Conservation (phyloP, 1,140 invertebrate species). For the Pogonomyrmex barbatus region DNA sequence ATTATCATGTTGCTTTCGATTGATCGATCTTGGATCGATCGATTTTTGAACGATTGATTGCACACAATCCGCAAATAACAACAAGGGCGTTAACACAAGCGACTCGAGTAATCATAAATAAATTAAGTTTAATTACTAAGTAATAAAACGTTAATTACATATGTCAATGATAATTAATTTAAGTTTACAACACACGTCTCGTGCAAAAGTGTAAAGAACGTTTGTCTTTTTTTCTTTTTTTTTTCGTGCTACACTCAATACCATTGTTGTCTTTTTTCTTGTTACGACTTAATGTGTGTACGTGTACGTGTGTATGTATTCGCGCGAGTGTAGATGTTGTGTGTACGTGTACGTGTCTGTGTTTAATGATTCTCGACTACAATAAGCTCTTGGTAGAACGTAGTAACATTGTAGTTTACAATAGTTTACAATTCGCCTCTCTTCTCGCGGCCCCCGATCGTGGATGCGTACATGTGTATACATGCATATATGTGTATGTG, state of each 20-base stretch:
- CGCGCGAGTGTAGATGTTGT: not conserved
- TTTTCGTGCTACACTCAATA: slow-evolving; percentile 79
- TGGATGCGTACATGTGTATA: slow-evolving; percentile 45
- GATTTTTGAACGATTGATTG: not conserved
- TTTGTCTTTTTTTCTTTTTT: slow-evolving; percentile 70
- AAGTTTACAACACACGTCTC: slow-evolving; percentile 86
- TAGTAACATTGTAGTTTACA: slow-evolving; percentile 87
- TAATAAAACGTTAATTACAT: slow-evolving; percentile 86
- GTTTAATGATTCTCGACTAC: slow-evolving; percentile 86
- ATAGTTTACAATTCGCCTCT: slow-evolving; percentile 84
- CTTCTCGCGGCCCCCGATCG: slow-evolving; percentile 78
- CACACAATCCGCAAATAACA: slow-evolving; percentile 31
- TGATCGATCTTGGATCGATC: slow-evolving; percentile 13
- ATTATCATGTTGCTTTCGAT: not conserved
- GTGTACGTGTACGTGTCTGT: slow-evolving; percentile 29
- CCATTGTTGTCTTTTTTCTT: slow-evolving; percentile 74
- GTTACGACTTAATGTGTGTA: slow-evolving; percentile 80
- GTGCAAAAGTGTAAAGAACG: slow-evolving; percentile 87
- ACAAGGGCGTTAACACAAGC: slow-evolving; percentile 77
- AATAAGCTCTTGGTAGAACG: slow-evolving; percentile 87
- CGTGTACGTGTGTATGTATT: not conserved
- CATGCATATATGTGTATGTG: no score
- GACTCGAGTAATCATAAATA: slow-evolving; percentile 82
- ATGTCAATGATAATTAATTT: slow-evolving; percentile 82
- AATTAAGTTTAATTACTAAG: slow-evolving; percentile 85